Base-by-base conservation (phyloP, 2,797 vertebrate species). In the Takifugu rubripes region DNA sequence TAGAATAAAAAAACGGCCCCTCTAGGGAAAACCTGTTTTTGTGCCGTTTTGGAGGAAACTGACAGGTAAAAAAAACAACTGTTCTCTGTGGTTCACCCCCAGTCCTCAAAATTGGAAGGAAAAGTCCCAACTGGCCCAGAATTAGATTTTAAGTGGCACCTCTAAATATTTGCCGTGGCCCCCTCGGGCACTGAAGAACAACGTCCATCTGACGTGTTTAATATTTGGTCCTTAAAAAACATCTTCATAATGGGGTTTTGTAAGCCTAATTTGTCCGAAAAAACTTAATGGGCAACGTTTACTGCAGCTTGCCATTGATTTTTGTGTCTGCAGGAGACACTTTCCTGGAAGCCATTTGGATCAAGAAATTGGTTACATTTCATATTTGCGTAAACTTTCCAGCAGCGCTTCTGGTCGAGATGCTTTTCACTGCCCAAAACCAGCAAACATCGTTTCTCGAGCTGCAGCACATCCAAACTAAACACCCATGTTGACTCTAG, bases 321-420 rank as follows among this genome's bases (percentile, higher is more conserved):
- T 36, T 33, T 33, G 7, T 33, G 31, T 33, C 31, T 33, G 36
- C 36, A 40, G 36, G 12, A 26, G 44, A 21, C 52, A 8, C 4
- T 25, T 14, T 56, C 31, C 44, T 43, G 24, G 21, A 61, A 1
- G 63, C 51, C 40, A 0, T 60, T 44, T 54, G 46, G 11, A 50
- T 66, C 25, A 9, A 46, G 25, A 40, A 27, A 11, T 54, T 2
- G 31, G 14, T 40, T 40, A 40, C 4, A 40, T 40, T 40, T 40
- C 10, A 40, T 40, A 11, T 64, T 54, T 33, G 36, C 24, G 14
- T 42, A 46, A 33, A 33, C 56, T 36, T 56, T 11, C 5, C 25
- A n/a, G n/a, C 36, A 1, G 44, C 44, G 25, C 31, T 50, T 56
- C 33, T 56, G 59, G 46, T 81, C 75, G 69, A 56, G 65, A 58